Evolutionary conservation across 2,797 vertebrate genomes (phyloP).

Genomic region (Sebastes jordani): DNA sequence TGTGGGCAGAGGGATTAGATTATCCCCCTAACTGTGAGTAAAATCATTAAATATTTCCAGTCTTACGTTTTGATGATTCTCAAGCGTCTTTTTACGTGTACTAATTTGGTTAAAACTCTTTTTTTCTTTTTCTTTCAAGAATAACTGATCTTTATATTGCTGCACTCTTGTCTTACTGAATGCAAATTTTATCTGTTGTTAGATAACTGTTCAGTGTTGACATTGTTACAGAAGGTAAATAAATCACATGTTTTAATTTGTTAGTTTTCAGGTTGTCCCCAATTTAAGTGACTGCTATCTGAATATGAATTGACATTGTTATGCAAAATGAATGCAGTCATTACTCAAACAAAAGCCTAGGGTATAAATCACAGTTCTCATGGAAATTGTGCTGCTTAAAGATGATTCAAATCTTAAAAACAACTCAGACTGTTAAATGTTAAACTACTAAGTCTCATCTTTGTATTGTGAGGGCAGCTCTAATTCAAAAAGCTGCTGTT

Average conservation of each 20-base stretch:
- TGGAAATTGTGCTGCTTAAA: background rate
- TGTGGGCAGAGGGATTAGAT: background rate
- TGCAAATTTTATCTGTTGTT: background rate
- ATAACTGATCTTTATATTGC: background rate
- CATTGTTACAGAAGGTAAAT: constrained; percentile 7
- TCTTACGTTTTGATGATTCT: background rate
- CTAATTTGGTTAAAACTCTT: background rate
- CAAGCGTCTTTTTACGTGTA: background rate
- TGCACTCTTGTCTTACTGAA: constrained; percentile 17
- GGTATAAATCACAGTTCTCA: background rate
- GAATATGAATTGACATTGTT: background rate
- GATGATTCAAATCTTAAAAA: background rate
- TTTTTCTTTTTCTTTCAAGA: background rate
- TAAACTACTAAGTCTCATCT: background rate
- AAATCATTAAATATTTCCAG: constrained; percentile 3
- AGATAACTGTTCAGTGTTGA: background rate
- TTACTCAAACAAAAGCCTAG: background rate
- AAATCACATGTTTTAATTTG: background rate
- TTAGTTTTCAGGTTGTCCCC: background rate
- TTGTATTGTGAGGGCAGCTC: background rate
- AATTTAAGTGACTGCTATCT: background rate
- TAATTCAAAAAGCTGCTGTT: background rate
- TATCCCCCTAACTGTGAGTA: background rate
- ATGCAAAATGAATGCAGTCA: background rate
- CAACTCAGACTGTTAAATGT: background rate